A percentile compares a stretch with the other conserved stretches of the same genome.
These are phyloP conservation scores for Leptogaster cylindrica DNA, from an alignment of 2,888 invertebrate genomes.

Conservation along the genomic window DNA sequence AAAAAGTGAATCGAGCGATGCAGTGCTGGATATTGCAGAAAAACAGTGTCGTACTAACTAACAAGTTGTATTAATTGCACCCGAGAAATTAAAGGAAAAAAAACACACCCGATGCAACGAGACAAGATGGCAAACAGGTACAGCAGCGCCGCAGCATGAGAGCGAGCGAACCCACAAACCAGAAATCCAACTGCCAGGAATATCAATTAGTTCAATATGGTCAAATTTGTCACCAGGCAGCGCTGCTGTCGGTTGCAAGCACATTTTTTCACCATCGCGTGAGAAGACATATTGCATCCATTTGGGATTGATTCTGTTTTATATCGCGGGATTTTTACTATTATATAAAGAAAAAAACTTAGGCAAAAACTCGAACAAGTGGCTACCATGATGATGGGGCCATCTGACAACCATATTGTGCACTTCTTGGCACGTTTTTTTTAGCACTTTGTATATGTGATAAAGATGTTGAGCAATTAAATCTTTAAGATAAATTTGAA, in stretches of 20 bases:
- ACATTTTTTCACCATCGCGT: conserved; percentile 24
- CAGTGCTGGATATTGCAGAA: conserved; percentile 45
- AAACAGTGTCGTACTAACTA: conserved; percentile 47
- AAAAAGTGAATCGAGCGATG: no score
- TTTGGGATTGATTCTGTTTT: conserved; percentile 19
- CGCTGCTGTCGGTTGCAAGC: background rate
- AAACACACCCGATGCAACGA: conserved; percentile 3
- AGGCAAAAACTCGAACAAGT: conserved; percentile 20
- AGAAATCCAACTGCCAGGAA: conserved; percentile 49
- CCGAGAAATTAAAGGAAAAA: conserved; percentile 12
- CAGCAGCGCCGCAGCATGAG: background rate
- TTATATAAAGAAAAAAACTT: background rate
- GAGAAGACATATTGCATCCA: conserved; percentile 12
- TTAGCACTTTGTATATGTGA: conserved; percentile 22
- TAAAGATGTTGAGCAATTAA: conserved; percentile 34
- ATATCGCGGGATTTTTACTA: background rate
- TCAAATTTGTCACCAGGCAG: background rate
- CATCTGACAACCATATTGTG: conserved; percentile 34
- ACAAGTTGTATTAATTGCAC: conserved; percentile 50
- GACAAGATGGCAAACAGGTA: background rate
- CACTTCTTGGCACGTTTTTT: conserved; percentile 17
- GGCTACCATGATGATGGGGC: no score
- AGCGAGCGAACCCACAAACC: background rate
- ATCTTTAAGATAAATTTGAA: conserved; percentile 33
- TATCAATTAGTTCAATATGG: conserved; percentile 51